These are phyloP conservation scores for Heliconius hewitsoni DNA, from an alignment of 1,140 invertebrate genomes.

Conservation along the genomic window DNA sequence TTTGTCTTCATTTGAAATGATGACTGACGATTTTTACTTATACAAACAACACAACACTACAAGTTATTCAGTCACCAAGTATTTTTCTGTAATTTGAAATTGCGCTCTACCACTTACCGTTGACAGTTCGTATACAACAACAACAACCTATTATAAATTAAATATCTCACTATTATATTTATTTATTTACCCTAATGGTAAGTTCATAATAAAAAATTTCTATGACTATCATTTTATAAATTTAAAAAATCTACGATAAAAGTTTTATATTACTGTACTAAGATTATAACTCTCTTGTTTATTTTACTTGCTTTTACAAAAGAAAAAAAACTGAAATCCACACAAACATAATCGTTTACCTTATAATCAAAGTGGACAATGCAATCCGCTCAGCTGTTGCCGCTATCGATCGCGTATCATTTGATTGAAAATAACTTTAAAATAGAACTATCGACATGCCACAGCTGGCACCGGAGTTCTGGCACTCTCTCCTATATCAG, in stretches of 20 bases:
- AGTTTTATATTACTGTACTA: too few relatives aligned
- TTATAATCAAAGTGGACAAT: slow-evolving; percentile 52
- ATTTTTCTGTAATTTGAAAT: background rate
- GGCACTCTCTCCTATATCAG: slow-evolving; percentile 53
- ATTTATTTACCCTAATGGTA: too few relatives aligned
- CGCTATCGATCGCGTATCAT: slow-evolving; percentile 62
- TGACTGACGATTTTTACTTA: too few relatives aligned
- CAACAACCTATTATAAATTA: too few relatives aligned
- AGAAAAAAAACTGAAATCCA: background rate
- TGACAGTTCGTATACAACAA: too few relatives aligned
- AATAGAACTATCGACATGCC: slow-evolving; percentile 45
- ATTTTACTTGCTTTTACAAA: background rate
- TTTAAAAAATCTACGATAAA: too few relatives aligned
- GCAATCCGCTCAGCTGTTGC: slow-evolving; percentile 64
- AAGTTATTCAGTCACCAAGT: too few relatives aligned
- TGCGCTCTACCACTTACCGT: background rate
- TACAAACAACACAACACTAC: too few relatives aligned
- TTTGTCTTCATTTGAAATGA: too few relatives aligned
- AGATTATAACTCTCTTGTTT: background rate
- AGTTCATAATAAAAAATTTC: too few relatives aligned
- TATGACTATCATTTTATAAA: too few relatives aligned
- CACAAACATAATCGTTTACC: slow-evolving; percentile 44
- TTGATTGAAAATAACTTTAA: slow-evolving; percentile 54
- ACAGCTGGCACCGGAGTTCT: slow-evolving; percentile 50
- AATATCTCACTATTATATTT: too few relatives aligned